These are phyloP conservation scores for Smutsia temminckii DNA, from an alignment of 2,797 vertebrate genomes.

Conservation along the genomic window DNA sequence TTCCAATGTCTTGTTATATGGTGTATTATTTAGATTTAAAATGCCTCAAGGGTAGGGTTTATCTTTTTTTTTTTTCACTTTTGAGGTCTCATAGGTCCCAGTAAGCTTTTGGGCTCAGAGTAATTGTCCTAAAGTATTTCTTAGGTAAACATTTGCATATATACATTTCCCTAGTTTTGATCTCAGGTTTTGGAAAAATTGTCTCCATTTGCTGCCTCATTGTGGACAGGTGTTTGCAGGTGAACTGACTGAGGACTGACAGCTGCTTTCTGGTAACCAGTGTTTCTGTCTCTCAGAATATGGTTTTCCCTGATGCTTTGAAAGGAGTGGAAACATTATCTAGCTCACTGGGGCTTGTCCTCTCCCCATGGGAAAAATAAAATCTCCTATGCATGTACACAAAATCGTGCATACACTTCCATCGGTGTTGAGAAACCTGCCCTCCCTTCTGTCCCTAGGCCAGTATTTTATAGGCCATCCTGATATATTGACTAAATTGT, in stretches of 20 bases:
- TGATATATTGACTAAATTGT: background rate
- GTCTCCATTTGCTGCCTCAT: conserved; percentile 9
- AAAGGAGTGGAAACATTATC: conserved; percentile 21
- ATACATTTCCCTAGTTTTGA: background rate
- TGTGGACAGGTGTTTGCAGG: background rate
- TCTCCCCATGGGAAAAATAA: background rate
- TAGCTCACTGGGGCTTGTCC: conserved; percentile 19
- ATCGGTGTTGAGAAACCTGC: background rate
- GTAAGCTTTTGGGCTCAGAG: background rate
- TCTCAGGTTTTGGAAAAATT: conserved; percentile 19
- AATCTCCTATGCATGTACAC: background rate
- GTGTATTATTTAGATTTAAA: background rate
- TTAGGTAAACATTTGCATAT: background rate
- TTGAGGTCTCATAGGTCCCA: background rate
- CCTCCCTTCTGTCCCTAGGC: background rate
- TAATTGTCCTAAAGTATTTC: background rate
- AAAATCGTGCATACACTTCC: background rate
- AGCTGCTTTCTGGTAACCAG: conserved; percentile 44
- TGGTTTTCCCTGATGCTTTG: conserved; percentile 27
- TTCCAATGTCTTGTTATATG: background rate
- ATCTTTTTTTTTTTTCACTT: background rate
- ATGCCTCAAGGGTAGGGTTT: background rate
- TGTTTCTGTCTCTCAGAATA: conserved; percentile 43
- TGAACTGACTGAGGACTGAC: conserved; percentile 50
- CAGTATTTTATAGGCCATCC: background rate